Evolutionary conservation across 2,113 vertebrate species (phyloP), one percentile per base, ranked within the genome.

Genomic region (Microcebus ravelobensis): DNA sequence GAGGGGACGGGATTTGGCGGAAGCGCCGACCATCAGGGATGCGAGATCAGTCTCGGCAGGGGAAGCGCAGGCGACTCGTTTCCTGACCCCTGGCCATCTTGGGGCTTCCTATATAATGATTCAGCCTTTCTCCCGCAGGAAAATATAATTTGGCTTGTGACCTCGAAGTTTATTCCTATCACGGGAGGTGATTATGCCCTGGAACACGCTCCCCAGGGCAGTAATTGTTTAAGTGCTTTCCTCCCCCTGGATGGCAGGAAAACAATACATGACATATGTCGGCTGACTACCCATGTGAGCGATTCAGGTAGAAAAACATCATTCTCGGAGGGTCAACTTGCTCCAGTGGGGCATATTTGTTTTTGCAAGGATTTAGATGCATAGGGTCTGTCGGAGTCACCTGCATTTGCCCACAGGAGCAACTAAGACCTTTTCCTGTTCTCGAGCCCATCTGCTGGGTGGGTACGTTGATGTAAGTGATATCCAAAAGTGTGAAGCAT

Each of bases 101-200:
- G 95, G 97, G 97, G 98, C 97, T 98, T 98, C 98, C 98, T 98
- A 97, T 98, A 96, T 97, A 97, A 98, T 97, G 95, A 98, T 96
- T 91, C 97, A 48, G 97, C 95, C 96, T 96, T 96, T 98, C 97
- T 98, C 97, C 97, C 97, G 92, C 95, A 95, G 96, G 77, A 89
- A 98, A 98, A 98, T 97, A 97, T 95, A 97, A 90, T 98, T 97
- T 98, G 98, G 96, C 98, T 97, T 96, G 97, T 98, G 98, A 98
- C 97, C 98, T 98, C 97, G 98, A 97, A 86, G 98, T 98, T 97
- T 97, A 97, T 98, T 98, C 95, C 97, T 96, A 94, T 94, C 92
- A 52, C 93, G 97, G 96, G 97, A 96, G 98, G 96, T 90, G 97
- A 97, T 96, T 97, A 96, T 86, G 96, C 91, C 92, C 97, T 98